A percentile compares a stretch with the other conserved stretches of the same genome.
These are phyloP conservation scores for Euproctis similis DNA, from an alignment of 2,888 invertebrate species.

Conservation along the genomic window DNA sequence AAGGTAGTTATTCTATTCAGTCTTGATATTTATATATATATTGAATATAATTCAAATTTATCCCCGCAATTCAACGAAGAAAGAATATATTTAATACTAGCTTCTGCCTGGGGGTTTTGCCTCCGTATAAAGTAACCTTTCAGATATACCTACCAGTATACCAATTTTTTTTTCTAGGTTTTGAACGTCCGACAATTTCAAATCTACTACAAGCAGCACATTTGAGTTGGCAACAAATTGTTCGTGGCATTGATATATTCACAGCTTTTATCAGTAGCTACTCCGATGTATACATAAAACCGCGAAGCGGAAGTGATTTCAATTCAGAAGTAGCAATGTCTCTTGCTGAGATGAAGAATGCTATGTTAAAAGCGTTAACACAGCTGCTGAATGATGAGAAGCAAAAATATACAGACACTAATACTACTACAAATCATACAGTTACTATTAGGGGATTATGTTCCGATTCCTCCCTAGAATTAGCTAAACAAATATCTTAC, in stretches of 20 bases:
- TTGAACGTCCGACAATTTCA: slow-evolving; percentile 77
- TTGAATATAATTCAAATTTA: no score
- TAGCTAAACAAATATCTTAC: slow-evolving; percentile 73
- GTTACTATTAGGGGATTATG: slow-evolving; percentile 63
- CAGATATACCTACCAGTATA: no score
- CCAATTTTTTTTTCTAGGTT: slow-evolving; percentile 53
- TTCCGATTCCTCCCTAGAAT: slow-evolving; percentile 63
- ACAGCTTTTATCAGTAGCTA: slow-evolving; percentile 77
- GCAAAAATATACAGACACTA: slow-evolving; percentile 7
- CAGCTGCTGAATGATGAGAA: slow-evolving; percentile 27
- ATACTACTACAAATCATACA: slow-evolving; percentile 38
- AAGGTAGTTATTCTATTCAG: no score
- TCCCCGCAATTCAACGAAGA: no score
- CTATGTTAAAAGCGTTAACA: slow-evolving; percentile 50
- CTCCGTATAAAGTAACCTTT: no score
- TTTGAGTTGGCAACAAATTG: slow-evolving; percentile 78
- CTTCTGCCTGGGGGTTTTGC: no score
- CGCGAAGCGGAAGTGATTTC: slow-evolving; percentile 62
- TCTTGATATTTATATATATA: no score
- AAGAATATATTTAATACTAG: no score
- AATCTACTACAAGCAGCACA: slow-evolving; percentile 80
- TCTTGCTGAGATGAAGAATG: slow-evolving; percentile 65
- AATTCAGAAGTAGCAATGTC: slow-evolving; percentile 48
- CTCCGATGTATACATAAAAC: slow-evolving; percentile 80
- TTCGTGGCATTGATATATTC: slow-evolving; percentile 73